A percentile compares a stretch with the other conserved stretches of the same genome.
Conservation (phyloP, 2,113 vertebrate species). For the Epinephelus moara region DNA sequence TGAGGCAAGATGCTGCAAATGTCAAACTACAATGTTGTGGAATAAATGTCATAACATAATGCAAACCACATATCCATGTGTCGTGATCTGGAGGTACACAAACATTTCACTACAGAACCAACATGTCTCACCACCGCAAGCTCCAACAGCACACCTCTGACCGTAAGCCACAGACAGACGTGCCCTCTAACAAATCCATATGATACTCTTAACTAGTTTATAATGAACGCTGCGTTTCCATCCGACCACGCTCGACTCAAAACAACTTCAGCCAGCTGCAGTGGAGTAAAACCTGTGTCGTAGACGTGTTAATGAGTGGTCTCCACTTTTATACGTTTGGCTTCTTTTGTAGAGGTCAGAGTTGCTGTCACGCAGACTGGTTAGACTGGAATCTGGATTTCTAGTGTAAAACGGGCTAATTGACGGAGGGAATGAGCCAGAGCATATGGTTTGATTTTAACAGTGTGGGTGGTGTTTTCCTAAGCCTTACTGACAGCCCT, state of each 20-base stretch:
- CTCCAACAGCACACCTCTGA: slow-evolving; percentile 11
- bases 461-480: slow-evolving; percentile 83
- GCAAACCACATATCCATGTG: slow-evolving; percentile 31
- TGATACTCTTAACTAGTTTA: slow-evolving; percentile 1
- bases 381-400: slow-evolving; percentile 74
- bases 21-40: slow-evolving; percentile 34
- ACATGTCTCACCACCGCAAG: slow-evolving; percentile 22
- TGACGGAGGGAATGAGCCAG: slow-evolving; percentile 75
- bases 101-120: slow-evolving; percentile 14
- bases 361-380: slow-evolving; percentile 76
- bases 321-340: slow-evolving; percentile 66
- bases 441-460: slow-evolving; percentile 85
- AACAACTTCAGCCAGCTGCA: slow-evolving; percentile 51
- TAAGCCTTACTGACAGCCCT: slow-evolving; percentile 76
- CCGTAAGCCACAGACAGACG: slow-evolving; percentile 12
- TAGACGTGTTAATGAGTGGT: slow-evolving; percentile 74
- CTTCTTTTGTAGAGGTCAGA: slow-evolving; percentile 77
- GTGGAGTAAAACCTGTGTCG: slow-evolving; percentile 45
- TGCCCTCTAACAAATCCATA: neutral
- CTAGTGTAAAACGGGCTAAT: slow-evolving; percentile 79
- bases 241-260: slow-evolving; percentile 13
- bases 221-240: neutral
- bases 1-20: slow-evolving; percentile 56
- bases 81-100: slow-evolving; percentile 10
- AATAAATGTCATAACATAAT: slow-evolving; percentile 43